Evolutionary conservation across 1,140 invertebrate genomes (phyloP).

Genomic region (Drosophila micromelanica): DNA sequence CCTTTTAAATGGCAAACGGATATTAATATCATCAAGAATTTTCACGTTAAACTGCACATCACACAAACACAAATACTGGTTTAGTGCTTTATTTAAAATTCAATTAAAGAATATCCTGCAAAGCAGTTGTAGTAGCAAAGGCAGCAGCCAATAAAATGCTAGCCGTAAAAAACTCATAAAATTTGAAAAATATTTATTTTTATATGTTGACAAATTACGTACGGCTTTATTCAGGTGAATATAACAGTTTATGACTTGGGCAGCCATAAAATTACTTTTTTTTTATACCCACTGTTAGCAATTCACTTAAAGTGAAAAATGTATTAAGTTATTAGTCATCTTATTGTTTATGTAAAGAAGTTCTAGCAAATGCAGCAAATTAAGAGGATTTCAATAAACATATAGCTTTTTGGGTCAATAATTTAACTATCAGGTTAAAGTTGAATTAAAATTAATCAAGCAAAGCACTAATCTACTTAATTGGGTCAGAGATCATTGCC

Average conservation of each 20-base stretch:
- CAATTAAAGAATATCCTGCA: slow-evolving; percentile 55
- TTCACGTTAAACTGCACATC: slow-evolving; percentile 32
- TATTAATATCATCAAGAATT: slow-evolving; percentile 76
- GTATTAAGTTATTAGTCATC: neutral
- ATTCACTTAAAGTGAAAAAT: slow-evolving; percentile 6
- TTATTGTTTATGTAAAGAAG: neutral
- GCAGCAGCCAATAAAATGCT: slow-evolving; percentile 38
- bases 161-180: slow-evolving; percentile 56
- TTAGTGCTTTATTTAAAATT: slow-evolving; percentile 65
- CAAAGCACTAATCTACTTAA: neutral
- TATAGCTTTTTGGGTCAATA: neutral
- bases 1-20: slow-evolving; percentile 68
- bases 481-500: too few species aligned
- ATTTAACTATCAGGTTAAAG: neutral
- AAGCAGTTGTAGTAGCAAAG: slow-evolving; percentile 8
- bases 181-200: slow-evolving; percentile 60
- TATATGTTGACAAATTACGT: slow-evolving; percentile 45
- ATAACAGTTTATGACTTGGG: slow-evolving; percentile 36
- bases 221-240: slow-evolving; percentile 2
- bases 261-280: slow-evolving; percentile 37
- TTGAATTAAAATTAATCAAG: neutral
- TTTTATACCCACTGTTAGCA: slow-evolving; percentile 28
- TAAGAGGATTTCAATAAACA: neutral
- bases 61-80: slow-evolving; percentile 13
- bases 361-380: neutral